phyloP scores from a whole-genome alignment of 2,797 vertebrate genomes.

The Falco berigora region DNA sequence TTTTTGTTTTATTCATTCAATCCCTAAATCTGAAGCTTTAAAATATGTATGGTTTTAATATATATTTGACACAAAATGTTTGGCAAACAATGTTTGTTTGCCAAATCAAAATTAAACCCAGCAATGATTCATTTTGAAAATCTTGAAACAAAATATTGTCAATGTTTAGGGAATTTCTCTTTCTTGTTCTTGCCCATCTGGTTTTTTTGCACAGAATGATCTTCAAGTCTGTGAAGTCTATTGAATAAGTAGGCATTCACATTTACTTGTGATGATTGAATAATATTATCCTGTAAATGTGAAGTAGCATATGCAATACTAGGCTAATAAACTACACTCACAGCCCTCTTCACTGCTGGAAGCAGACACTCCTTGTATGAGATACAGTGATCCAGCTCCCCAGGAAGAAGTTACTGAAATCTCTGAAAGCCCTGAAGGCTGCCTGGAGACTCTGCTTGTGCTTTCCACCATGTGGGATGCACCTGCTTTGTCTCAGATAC shows the following conservation, averaged over 20 bases:
- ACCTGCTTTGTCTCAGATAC: neutral
- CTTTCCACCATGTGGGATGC: neutral
- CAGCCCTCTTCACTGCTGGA: neutral
- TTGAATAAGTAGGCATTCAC: neutral
- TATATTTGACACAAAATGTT: neutral
- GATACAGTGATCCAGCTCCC: neutral
- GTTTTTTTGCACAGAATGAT: neutral
- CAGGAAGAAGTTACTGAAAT: neutral
- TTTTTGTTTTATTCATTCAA: neutral
- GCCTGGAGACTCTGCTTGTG: rapidly evolving
- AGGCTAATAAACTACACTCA: neutral
- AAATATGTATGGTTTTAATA: neutral
- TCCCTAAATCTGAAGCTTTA: neutral
- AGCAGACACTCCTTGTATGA: neutral
- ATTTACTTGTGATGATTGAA: neutral
- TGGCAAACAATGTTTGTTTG: no score
- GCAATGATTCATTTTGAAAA: neutral
- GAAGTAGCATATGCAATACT: neutral
- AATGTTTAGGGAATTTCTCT: neutral
- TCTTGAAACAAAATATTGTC: neutral
- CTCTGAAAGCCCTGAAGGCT: neutral
- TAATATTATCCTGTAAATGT: neutral
- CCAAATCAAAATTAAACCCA: neutral
- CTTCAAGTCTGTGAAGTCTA: neutral
- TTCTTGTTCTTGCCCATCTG: neutral